A percentile compares a stretch with the other conserved stretches of the same genome.
These are phyloP conservation scores for Anisognathus igniventris DNA, from an alignment of 2,797 vertebrate genomes.

Conservation along the genomic window DNA sequence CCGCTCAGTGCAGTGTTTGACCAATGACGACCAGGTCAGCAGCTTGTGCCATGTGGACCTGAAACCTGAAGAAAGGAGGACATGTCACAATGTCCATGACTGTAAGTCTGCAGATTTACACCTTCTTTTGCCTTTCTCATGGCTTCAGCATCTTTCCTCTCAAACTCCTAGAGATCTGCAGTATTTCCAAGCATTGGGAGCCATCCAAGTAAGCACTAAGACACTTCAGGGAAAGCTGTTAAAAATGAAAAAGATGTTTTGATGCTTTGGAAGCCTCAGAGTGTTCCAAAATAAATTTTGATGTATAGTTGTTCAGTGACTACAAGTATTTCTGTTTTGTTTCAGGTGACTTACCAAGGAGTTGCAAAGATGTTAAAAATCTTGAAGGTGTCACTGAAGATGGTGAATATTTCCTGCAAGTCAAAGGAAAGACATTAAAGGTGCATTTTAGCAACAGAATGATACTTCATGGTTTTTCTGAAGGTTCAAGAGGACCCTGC, in stretches of 20 bases:
- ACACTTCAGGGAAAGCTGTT: background rate
- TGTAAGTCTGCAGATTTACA: constrained; percentile 78
- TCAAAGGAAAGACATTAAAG: constrained; percentile 86
- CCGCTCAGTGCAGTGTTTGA: constrained; percentile 86
- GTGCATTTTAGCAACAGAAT: constrained; percentile 62
- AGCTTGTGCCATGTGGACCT: constrained; percentile 72
- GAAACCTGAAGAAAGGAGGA: constrained; percentile 81
- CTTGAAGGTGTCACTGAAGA: constrained; percentile 76
- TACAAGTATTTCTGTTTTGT: background rate
- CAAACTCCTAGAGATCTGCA: background rate
- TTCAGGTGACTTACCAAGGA: constrained; percentile 85
- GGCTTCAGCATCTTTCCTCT: background rate
- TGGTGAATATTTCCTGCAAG: constrained; percentile 83
- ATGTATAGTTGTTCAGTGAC: background rate
- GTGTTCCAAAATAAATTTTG: background rate
- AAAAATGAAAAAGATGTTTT: background rate
- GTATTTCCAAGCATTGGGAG: background rate
- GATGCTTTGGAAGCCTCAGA: background rate
- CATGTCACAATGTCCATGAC: constrained; percentile 79
- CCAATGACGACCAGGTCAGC: constrained; percentile 78
- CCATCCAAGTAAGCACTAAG: background rate
- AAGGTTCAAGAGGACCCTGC: background rate
- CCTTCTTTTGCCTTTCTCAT: background rate
- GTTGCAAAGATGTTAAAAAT: constrained; percentile 81
- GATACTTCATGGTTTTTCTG: background rate